A percentile compares a stretch with the other conserved stretches of the same genome.
Evolutionary conservation across 1,140 invertebrate genomes (phyloP).

Genomic region (Pogonomyrmex barbatus): DNA sequence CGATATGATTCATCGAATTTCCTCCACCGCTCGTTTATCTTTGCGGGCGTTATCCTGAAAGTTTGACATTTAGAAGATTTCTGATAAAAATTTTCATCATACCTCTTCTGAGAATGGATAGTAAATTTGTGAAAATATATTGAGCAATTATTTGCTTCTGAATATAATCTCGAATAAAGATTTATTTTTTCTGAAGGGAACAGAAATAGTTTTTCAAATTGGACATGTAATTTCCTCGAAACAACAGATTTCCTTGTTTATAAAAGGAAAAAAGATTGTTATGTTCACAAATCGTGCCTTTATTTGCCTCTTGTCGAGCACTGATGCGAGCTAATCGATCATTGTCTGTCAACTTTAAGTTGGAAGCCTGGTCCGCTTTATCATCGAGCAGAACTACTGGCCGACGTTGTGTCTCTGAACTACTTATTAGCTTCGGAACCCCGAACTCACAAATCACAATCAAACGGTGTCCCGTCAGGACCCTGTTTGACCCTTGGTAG

Average conservation of each 20-base stretch:
- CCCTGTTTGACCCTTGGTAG: background rate
- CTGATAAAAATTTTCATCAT: slow-evolving; percentile 23
- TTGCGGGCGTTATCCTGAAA: background rate
- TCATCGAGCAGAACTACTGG: slow-evolving; percentile 39
- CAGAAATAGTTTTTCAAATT: background rate
- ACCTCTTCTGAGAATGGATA: background rate
- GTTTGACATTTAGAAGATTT: background rate
- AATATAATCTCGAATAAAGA: background rate
- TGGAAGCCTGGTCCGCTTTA: slow-evolving; percentile 25
- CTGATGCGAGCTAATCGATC: slow-evolving; percentile 16
- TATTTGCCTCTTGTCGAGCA: background rate
- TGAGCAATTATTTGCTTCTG: background rate
- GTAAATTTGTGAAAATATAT: background rate
- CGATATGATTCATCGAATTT: slow-evolving; percentile 38
- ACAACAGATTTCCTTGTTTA: background rate
- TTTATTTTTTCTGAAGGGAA: background rate
- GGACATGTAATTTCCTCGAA: background rate
- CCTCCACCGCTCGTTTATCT: slow-evolving; percentile 9
- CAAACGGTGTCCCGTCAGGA: background rate
- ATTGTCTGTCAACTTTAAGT: slow-evolving; percentile 19
- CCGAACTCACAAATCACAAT: slow-evolving; percentile 51
- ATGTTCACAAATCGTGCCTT: background rate
- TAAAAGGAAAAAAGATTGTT: background rate
- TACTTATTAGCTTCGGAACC: slow-evolving; percentile 35
- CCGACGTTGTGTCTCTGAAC: background rate